Conservation (phyloP, 2,113 vertebrate genomes). For the Myotis yumanensis region DNA sequence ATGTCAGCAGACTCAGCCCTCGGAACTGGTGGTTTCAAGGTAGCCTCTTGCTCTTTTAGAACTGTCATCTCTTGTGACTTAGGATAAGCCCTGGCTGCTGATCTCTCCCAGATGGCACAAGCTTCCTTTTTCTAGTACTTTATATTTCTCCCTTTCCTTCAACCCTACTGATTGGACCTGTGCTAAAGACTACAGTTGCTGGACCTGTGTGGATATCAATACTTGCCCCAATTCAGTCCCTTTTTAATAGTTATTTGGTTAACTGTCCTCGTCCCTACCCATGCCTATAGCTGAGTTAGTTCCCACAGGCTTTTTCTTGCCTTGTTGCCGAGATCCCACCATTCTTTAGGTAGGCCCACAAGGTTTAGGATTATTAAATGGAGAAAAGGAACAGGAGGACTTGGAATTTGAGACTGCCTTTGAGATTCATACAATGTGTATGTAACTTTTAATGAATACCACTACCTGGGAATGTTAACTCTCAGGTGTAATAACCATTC, state of each 20-base stretch:
- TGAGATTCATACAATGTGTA: neutral
- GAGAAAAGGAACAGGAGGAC: neutral
- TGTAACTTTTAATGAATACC: neutral
- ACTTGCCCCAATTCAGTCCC: neutral
- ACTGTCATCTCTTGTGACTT: constrained; percentile 1
- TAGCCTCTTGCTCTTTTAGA: neutral
- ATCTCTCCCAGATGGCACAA: neutral
- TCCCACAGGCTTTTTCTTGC: neutral
- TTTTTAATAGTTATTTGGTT: constrained; percentile 4
- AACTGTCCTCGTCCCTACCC: neutral
- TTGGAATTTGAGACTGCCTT: neutral
- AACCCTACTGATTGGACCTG: neutral
- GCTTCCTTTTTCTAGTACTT: neutral
- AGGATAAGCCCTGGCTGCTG: neutral
- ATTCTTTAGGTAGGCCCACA: neutral
- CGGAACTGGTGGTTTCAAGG: neutral
- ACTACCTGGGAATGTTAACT: neutral
- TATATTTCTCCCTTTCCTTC: neutral
- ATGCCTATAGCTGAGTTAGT: neutral
- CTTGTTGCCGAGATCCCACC: neutral
- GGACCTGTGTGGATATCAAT: neutral
- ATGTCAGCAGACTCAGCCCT: neutral
- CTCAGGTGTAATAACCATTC: neutral
- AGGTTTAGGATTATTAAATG: neutral
- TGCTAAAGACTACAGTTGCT: neutral